These are phyloP conservation scores for Chaenocephalus aceratus DNA, from an alignment of 2,113 vertebrate genomes.

Conservation along the genomic window DNA sequence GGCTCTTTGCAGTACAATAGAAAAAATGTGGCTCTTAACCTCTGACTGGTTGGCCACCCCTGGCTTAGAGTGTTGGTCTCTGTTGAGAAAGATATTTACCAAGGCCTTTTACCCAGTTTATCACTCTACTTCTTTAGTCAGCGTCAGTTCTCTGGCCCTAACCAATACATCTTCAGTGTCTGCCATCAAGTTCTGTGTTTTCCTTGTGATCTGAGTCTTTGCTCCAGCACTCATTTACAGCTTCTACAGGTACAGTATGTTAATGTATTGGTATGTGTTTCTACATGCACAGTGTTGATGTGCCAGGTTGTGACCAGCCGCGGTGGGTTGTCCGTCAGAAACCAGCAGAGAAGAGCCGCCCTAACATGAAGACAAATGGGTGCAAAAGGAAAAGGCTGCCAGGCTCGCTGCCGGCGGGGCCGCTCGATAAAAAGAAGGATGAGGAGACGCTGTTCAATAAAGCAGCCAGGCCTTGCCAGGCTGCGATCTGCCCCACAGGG, in stretches of 20 bases:
- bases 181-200: too few species aligned
- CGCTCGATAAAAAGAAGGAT: conserved; percentile 69
- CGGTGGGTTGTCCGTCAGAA: conserved; percentile 27
- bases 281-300: conserved; percentile 9
- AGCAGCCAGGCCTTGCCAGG: conserved; percentile 25
- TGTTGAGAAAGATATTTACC: too few species aligned
- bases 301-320: background rate
- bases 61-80: too few species aligned
- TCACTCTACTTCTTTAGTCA: too few species aligned
- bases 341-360: conserved; percentile 50
- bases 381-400: conserved; percentile 60
- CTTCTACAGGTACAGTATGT: background rate
- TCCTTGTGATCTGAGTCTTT: too few species aligned
- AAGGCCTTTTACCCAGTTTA: too few species aligned
- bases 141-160: too few species aligned
- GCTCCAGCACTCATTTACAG: too few species aligned
- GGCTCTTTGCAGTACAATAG: too few species aligned
- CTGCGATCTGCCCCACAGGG: conserved; percentile 40
- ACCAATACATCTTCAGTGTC: too few species aligned
- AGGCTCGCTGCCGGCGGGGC: conserved; percentile 46
- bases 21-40: too few species aligned
- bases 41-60: too few species aligned
- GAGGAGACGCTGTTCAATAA: conserved; percentile 69
- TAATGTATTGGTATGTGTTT: conserved; percentile 32
- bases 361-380: conserved; percentile 75